Evolutionary conservation across 2,113 vertebrate genomes (phyloP).

Genomic region (Trachemys scripta): DNA sequence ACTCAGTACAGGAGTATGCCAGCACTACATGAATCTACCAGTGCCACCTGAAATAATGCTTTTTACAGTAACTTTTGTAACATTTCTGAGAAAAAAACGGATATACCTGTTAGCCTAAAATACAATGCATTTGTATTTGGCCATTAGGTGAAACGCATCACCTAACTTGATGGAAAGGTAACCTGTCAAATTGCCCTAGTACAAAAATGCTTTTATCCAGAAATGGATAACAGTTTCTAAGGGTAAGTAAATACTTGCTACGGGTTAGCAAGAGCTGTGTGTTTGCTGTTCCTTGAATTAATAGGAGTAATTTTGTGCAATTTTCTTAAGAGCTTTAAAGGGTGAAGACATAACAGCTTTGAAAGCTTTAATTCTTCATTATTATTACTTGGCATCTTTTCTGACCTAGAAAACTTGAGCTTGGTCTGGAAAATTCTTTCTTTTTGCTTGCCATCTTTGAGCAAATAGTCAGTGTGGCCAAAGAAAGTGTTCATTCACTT

Average conservation of each 20-base stretch:
- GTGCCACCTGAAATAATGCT: background rate
- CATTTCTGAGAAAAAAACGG: background rate
- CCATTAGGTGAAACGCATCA: background rate
- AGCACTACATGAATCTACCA: background rate
- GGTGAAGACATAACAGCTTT: slow-evolving; percentile 30
- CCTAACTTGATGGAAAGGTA: slow-evolving; percentile 44
- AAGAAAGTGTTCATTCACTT: background rate
- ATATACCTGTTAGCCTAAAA: background rate
- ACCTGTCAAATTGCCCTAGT: background rate
- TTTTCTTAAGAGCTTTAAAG: slow-evolving; percentile 43
- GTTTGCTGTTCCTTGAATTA: slow-evolving; percentile 32
- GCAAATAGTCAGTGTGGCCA: background rate
- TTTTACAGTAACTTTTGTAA: background rate
- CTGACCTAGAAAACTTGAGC: background rate
- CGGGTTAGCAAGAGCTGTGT: background rate
- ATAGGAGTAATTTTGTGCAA: slow-evolving; percentile 23
- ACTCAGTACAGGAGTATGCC: background rate
- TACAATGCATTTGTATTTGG: background rate
- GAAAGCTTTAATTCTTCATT: background rate
- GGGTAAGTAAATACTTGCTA: slow-evolving; percentile 13
- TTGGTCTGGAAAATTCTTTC: slow-evolving; percentile 28
- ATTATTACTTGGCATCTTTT: slow-evolving; percentile 30
- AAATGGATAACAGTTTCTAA: background rate
- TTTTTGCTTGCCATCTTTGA: background rate
- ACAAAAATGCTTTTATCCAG: slow-evolving; percentile 4